These are phyloP conservation scores for Epistrophe eligans DNA, from an alignment of 2,888 invertebrate species.

Conservation along the genomic window DNA sequence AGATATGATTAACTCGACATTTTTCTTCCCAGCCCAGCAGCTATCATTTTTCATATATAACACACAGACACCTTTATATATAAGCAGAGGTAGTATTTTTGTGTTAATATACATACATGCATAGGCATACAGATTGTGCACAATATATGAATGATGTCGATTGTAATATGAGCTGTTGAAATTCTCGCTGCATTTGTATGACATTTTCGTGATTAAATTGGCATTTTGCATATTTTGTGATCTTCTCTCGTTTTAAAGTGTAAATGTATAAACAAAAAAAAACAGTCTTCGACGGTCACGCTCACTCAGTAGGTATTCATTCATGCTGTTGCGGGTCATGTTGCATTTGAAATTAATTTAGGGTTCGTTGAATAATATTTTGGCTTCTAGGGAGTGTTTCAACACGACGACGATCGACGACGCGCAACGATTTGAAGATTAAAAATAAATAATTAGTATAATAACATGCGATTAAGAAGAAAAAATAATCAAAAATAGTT, in stretches of 20 bases:
- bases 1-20: slow-evolving; percentile 61
- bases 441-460: not conserved
- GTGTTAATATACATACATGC: slow-evolving; percentile 1
- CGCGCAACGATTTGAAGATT: not conserved
- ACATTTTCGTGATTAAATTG: slow-evolving; percentile 64
- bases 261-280: not conserved
- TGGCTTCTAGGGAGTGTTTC: slow-evolving; percentile 7
- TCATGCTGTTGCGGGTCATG: slow-evolving; percentile 8
- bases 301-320: not conserved
- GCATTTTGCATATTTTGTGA: slow-evolving; percentile 49
- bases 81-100: slow-evolving; percentile 8
- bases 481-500: slow-evolving; percentile 4
- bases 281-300: not conserved
- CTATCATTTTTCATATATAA: slow-evolving; percentile 64
- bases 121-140: not conserved
- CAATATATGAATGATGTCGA: slow-evolving; percentile 3
- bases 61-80: not conserved
- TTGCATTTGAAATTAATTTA: slow-evolving; percentile 13
- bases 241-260: slow-evolving; percentile 20
- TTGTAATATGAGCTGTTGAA: slow-evolving; percentile 49
- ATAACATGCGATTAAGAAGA: not conserved
- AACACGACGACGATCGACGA: not conserved
- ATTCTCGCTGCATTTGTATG: slow-evolving; percentile 59
- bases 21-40: slow-evolving; percentile 52
- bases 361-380: slow-evolving; percentile 20